Evolutionary conservation across 2,888 invertebrate genomes (phyloP).

Genomic region (Halictus ligatus): DNA sequence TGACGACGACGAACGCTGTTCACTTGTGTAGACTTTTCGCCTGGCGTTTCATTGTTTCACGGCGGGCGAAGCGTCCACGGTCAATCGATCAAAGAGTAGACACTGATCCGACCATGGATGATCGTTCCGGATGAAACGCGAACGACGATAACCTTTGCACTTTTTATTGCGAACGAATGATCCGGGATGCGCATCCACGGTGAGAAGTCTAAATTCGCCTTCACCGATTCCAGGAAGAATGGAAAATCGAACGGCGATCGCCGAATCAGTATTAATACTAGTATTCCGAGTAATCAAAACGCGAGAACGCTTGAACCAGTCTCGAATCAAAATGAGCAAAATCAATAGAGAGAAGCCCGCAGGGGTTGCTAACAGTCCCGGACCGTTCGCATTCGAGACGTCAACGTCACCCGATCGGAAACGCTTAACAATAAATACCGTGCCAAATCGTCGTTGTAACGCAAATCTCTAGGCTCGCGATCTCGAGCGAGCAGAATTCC

Average conservation of each 20-base stretch:
- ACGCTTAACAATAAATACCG: constrained; percentile 73
- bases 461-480: constrained; percentile 38
- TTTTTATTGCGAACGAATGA: not conserved
- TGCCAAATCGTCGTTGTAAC: constrained; percentile 70
- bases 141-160: too few relatives aligned
- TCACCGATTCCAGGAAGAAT: not conserved
- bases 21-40: not conserved
- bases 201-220: not conserved
- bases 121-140: not conserved
- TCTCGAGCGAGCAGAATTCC: not conserved
- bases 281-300: not conserved
- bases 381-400: not conserved
- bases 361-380: not conserved
- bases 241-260: not conserved
- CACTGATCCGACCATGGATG: not conserved
- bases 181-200: not conserved
- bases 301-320: not conserved
- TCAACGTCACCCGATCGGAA: constrained; percentile 20
- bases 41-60: not conserved
- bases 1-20: not conserved
- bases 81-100: not conserved
- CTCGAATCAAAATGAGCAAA: constrained; percentile 22
- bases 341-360: constrained; percentile 13
- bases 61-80: too few relatives aligned
- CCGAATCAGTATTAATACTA: not conserved